Conservation (phyloP, 2,113 vertebrate genomes). For the Promerops cafer region DNA sequence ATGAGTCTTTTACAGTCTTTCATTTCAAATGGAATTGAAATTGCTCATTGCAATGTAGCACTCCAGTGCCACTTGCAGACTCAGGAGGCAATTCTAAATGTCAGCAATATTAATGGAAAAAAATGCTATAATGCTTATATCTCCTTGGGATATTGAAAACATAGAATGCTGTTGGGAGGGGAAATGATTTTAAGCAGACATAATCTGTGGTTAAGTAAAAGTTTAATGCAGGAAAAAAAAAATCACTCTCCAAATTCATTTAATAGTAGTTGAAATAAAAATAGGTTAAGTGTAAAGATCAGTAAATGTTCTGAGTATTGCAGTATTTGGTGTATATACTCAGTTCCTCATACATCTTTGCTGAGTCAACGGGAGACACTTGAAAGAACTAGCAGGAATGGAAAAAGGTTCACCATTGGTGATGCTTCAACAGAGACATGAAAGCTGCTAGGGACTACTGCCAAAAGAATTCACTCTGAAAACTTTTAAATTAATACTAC, state of each 20-base stretch:
- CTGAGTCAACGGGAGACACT: not conserved
- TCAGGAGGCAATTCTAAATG: not conserved
- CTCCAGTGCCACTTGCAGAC: not conserved
- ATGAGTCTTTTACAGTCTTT: not conserved
- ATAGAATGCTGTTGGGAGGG: not conserved
- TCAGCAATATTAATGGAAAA: not conserved
- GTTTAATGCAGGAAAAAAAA: not conserved
- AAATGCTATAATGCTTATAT: not conserved
- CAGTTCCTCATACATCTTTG: not conserved
- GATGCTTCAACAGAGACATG: rapidly evolving
- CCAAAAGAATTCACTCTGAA: not conserved
- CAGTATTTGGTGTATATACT: not conserved
- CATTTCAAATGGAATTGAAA: not conserved
- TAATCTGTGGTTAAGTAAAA: not conserved
- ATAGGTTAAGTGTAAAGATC: not conserved
- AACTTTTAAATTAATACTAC: not conserved
- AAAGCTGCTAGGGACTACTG: not conserved
- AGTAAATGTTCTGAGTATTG: not conserved
- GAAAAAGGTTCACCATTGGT: not conserved
- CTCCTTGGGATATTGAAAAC: not conserved
- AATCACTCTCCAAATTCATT: not conserved
- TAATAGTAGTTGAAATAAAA: not conserved
- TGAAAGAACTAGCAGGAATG: not conserved
- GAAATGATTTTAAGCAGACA: not conserved
- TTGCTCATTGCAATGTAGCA: not conserved